phyloP scores from a whole-genome alignment of 2,113 vertebrate species.

The Epinephelus cyanopodus region DNA sequence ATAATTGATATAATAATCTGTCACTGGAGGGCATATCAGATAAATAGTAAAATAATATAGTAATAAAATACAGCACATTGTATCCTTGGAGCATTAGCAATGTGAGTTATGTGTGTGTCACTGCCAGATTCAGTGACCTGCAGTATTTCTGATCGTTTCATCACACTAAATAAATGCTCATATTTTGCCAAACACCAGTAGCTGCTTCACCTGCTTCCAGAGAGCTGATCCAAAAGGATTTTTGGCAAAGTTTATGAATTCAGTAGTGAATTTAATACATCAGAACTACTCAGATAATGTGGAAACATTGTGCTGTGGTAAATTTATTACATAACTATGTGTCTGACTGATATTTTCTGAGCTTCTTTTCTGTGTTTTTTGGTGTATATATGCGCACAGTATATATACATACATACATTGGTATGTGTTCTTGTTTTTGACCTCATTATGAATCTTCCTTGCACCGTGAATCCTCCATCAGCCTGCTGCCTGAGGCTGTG shows the following conservation, averaged over 20 bases:
- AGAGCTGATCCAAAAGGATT: neutral
- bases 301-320: neutral
- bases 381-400: neutral
- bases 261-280: neutral
- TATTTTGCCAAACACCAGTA: neutral
- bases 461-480: constrained; percentile 7
- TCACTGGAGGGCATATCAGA: neutral
- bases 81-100: neutral
- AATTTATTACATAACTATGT: neutral
- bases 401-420: no score
- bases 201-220: neutral
- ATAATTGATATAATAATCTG: neutral
- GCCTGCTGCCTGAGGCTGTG: constrained; percentile 31
- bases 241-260: neutral
- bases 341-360: neutral
- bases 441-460: constrained; percentile 13
- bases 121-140: neutral
- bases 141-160: neutral
- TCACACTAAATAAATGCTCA: neutral
- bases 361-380: neutral
- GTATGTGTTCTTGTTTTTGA: neutral
- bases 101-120: neutral
- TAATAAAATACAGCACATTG: neutral
- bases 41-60: neutral
- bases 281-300: neutral